Evolutionary conservation across 2,888 invertebrate genomes (phyloP).

Genomic region (Machimus atricapillus): DNA sequence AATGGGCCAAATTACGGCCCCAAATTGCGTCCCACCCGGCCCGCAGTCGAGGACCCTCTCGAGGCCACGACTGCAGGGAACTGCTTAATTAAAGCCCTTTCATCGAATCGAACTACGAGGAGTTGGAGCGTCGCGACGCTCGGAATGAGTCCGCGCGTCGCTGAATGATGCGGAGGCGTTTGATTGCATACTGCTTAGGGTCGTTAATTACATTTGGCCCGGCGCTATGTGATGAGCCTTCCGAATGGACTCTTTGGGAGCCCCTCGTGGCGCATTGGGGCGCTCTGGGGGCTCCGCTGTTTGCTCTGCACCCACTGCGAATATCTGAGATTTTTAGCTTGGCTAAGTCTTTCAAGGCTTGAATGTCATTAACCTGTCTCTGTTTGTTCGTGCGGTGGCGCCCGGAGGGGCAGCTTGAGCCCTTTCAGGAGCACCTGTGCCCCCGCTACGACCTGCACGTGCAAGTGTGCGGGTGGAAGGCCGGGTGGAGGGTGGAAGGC

Average conservation of each 20-base stretch:
- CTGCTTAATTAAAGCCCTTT: constrained; percentile 18
- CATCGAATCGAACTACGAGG: background rate
- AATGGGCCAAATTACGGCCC: background rate
- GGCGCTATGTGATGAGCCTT: constrained; percentile 5
- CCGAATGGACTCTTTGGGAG: background rate
- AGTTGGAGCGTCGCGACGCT: background rate
- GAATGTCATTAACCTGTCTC: constrained; percentile 2
- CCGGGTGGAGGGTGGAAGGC: background rate
- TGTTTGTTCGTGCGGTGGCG: background rate
- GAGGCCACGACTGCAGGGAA: background rate
- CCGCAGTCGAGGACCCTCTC: background rate
- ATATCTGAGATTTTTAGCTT: background rate
- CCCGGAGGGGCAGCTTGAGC: background rate
- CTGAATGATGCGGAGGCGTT: background rate
- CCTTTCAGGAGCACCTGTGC: background rate
- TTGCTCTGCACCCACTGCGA: background rate
- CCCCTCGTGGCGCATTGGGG: background rate
- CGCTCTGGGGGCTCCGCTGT: background rate
- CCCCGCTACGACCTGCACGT: background rate
- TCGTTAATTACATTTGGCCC: constrained; percentile 18
- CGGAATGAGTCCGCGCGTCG: background rate
- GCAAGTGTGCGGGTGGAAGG: background rate
- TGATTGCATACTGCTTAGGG: constrained; percentile 16
- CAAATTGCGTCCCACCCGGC: background rate
- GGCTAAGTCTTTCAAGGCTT: background rate